Evolutionary conservation across 2,113 vertebrate species (phyloP), one percentile per base, ranked within the genome.

Genomic region (Donacobius atricapilla): DNA sequence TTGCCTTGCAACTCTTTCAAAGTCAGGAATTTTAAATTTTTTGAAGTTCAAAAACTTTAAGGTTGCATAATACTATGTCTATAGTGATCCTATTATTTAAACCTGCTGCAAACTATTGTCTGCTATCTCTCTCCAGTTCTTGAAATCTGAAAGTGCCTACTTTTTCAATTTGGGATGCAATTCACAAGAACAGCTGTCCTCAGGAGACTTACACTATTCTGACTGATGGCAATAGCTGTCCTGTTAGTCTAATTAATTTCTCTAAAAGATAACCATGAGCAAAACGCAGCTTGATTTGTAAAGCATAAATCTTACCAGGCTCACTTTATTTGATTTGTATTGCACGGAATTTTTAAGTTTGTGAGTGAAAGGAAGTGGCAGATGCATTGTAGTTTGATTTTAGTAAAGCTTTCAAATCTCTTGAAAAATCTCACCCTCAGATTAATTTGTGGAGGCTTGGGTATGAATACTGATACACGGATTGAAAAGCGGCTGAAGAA

Each of bases 241-340:
- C 82, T 88, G 93, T 72, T 91, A 94, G 25, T 85, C 73, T 96
- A 94, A 96, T 96, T 96, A 91, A 76, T 94, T 96, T 95, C 92
- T 90, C 82, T 68, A 48, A 94, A 91, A 96, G 88, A 93, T 96
- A 96, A 93, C 71, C 37, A 51, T 42, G 20, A 94, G 60, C 71
- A 93, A 86, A 90, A 89, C 0, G 16, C 76, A 95, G 60, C 37
- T 96, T 90, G 90, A 86, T 96, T 96, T 90, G 48, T 81, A 90
- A 96, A 94, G 81, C 91, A 90, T 28, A 54, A 71, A 73, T 79
- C 78, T 85, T 88, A 56, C 51, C 20, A 56, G 33, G n/a, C 64
- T 95, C 22, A 20, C 13, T 90, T 94, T 76, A 89, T 90, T 94
- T 86, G 48, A 58, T 86, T 90, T 90, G 18, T 85, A 63, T 61